Evolutionary conservation across 2,888 invertebrate genomes (phyloP), one percentile per base, ranked within the genome.

Genomic region (Emmelina monodactyla): DNA sequence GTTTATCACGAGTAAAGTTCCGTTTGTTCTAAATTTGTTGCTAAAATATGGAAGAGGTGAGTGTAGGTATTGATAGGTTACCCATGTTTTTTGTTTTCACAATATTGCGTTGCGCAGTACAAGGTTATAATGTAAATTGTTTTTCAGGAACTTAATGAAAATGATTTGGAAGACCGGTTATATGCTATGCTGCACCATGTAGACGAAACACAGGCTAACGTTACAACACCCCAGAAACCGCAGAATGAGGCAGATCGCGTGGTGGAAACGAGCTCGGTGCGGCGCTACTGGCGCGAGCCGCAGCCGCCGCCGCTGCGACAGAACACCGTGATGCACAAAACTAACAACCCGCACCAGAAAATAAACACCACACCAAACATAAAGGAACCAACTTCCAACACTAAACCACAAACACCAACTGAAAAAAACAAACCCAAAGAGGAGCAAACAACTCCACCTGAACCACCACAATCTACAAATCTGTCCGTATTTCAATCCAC

Each of bases 1-100:
- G 78, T 76, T 70, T 54, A 60, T 65, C 67, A 67, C 57, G 60
- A 62, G 62, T 63, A 57, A 55, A 53, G 53, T 59, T 59, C 53
- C 63, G 55, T 68, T 70, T 61, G 49, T 58, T 61, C 68, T 58
- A 57, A 63, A 69, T 62, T 67, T 51, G 52, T 62, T 58, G 57
- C 60, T 55, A 51, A 68, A 76, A 60, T 59, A 79, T 79, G 78
- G 78, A 76, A 58, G 75, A 76, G 72, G 78, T 78, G 53, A 52
- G 70, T 62, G 31, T 51, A 50, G 12, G 12, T 7, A 5, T 10
- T 25, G 4, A 25, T 51, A 57, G 54, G 58, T 53, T 63, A 64
- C 55, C 50, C 51, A 55, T 64, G 62, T 62, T 62, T 66, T 62
- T 64, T 61, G 54, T 30, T 34, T 28, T 39, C 41, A 33, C 41